A percentile compares a stretch with the other conserved stretches of the same genome.
Conservation (phyloP, 2,888 invertebrate species). For the Apomyelois bistriatella region DNA sequence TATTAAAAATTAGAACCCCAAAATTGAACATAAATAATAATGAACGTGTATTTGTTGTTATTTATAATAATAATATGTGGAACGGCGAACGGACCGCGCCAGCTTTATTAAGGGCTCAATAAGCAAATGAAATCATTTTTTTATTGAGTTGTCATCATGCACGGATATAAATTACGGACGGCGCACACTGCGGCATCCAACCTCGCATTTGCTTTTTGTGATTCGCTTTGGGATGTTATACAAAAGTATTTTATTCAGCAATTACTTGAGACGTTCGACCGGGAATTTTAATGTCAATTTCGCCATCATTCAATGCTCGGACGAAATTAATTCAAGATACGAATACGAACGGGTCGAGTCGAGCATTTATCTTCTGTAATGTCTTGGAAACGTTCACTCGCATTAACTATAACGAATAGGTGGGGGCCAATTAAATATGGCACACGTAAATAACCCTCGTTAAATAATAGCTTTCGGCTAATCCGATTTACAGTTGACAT, state of each 20-base stretch:
- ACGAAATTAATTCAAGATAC: slow-evolving; percentile 70
- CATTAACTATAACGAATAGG: slow-evolving; percentile 62
- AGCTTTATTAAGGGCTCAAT: slow-evolving; percentile 78
- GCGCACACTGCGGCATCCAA: slow-evolving; percentile 50
- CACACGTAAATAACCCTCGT: slow-evolving; percentile 59
- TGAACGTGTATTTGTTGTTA: slow-evolving; percentile 61
- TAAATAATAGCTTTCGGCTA: slow-evolving; percentile 52
- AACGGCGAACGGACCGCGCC: slow-evolving; percentile 51
- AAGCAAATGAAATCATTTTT: slow-evolving; percentile 80
- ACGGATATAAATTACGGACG: slow-evolving; percentile 71
- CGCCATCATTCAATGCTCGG: slow-evolving; percentile 74
- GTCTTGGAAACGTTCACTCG: slow-evolving; percentile 61
- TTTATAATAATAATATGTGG: slow-evolving; percentile 67
- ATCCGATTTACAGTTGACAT: slow-evolving; percentile 33
- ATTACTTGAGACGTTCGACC: slow-evolving; percentile 75
- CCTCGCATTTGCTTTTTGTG: slow-evolving; percentile 61
- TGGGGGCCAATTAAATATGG: slow-evolving; percentile 64
- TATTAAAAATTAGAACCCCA: neutral
- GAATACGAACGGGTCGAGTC: slow-evolving; percentile 43
- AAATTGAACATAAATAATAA: slow-evolving; percentile 43
- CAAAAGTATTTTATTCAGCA: slow-evolving; percentile 78
- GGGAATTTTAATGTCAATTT: slow-evolving; percentile 77
- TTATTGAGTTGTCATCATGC: slow-evolving; percentile 78
- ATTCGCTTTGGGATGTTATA: slow-evolving; percentile 71
- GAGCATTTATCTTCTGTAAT: slow-evolving; percentile 68